Evolutionary conservation across 1,140 invertebrate species (phyloP).

Genomic region (Pygmarrhopalites habei): DNA sequence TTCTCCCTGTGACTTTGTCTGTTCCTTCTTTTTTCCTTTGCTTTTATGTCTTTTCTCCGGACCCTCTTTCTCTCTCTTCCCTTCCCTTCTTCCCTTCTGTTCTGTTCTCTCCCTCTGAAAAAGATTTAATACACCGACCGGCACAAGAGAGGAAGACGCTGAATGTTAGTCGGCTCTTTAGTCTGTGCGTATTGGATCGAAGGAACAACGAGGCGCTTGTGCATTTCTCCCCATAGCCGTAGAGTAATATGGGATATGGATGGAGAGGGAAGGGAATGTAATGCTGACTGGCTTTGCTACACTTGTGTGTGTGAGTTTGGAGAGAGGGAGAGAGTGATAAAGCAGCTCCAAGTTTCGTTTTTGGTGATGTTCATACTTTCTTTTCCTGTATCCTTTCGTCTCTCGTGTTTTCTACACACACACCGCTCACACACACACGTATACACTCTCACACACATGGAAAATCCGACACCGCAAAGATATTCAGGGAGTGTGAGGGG

Average conservation of each 20-base stretch:
- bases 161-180: conserved; percentile 1
- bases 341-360: background rate
- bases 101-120: too few species aligned
- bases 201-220: conserved; percentile 31
- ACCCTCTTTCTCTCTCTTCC: too few species aligned
- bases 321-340: conserved; percentile 10
- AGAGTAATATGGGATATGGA: too few species aligned
- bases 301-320: conserved; percentile 2
- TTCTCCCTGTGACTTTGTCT: background rate
- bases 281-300: background rate
- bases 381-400: too few species aligned
- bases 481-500: too few species aligned
- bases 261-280: background rate
- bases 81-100: background rate
- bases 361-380: too few species aligned
- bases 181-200: conserved; percentile 19
- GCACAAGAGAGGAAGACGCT: too few species aligned
- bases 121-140: too few species aligned
- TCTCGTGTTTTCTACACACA: too few species aligned
- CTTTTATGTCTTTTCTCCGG: background rate
- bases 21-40: background rate
- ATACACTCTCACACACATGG: background rate
- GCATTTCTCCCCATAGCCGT: conserved; percentile 8
- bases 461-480: too few species aligned
- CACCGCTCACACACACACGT: too few species aligned